These are phyloP conservation scores for Poecilia gillii DNA, from an alignment of 2,797 vertebrate species.

Conservation along the genomic window DNA sequence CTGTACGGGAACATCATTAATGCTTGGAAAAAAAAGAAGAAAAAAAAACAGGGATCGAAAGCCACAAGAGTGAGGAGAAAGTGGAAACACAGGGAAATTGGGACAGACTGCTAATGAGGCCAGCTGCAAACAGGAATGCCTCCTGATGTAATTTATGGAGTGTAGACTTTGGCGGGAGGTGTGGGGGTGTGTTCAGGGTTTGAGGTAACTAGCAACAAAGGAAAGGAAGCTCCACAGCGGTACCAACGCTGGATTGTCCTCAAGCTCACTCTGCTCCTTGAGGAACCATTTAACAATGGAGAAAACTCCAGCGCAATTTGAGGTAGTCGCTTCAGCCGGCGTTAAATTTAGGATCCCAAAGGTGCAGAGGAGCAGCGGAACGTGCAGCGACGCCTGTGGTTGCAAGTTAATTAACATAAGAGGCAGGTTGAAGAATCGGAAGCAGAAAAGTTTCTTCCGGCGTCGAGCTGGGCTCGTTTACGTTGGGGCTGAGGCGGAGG, in stretches of 20 bases:
- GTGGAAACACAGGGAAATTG: constrained; percentile 20
- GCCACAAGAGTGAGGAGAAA: constrained; percentile 44
- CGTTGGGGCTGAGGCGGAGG: too few relatives aligned
- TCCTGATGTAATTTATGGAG: constrained; percentile 49
- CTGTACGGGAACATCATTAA: constrained; percentile 63
- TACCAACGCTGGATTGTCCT: constrained; percentile 17
- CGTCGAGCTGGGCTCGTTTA: not conserved
- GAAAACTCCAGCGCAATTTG: constrained; percentile 25
- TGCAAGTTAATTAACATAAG: constrained; percentile 37
- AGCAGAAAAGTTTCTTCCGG: not conserved
- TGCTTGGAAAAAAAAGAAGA: constrained; percentile 29
- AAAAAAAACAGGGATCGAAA: constrained; percentile 33
- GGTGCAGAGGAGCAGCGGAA: constrained; percentile 10
- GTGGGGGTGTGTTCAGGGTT: constrained; percentile 16
- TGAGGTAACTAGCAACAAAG: constrained; percentile 35
- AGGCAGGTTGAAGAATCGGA: not conserved
- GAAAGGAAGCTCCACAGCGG: constrained; percentile 6
- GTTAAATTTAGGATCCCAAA: constrained; percentile 20
- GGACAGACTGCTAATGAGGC: constrained; percentile 56
- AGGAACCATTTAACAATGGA: constrained; percentile 19
- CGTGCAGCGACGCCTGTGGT: constrained; percentile 11
- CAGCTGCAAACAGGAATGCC: constrained; percentile 37
- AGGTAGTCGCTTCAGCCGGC: constrained; percentile 14
- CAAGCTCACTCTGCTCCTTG: constrained; percentile 23
- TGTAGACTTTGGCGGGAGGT: constrained; percentile 3